These are phyloP conservation scores for Synergus laeviventris DNA, from an alignment of 2,888 invertebrate species.

Conservation along the genomic window DNA sequence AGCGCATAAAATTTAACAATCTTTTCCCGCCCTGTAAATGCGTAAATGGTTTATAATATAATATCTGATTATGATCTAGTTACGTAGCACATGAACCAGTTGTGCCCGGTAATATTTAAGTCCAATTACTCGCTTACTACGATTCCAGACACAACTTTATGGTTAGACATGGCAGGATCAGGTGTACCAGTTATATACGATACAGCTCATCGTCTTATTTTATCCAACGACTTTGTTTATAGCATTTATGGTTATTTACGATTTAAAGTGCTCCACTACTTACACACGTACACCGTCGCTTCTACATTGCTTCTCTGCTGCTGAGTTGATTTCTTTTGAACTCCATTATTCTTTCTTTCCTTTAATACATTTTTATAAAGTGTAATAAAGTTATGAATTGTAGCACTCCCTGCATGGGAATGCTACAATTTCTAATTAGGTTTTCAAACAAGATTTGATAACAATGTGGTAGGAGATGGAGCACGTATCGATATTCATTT, in stretches of 20 bases:
- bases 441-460: constrained; percentile 4
- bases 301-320: not conserved
- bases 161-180: constrained; percentile 43
- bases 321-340: not conserved
- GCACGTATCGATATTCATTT: constrained; percentile 52
- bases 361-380: not conserved
- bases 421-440: not conserved
- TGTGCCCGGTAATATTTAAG: constrained; percentile 53
- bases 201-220: constrained; percentile 51
- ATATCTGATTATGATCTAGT: not conserved
- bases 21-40: not conserved
- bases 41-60: not conserved
- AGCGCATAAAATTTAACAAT: not conserved
- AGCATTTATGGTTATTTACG: constrained; percentile 56
- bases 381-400: not conserved
- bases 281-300: too few species aligned
- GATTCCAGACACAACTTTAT: constrained; percentile 41
- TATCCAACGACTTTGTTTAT: constrained; percentile 58
- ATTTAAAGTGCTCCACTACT: constrained; percentile 25
- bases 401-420: not conserved
- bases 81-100: constrained; percentile 11
- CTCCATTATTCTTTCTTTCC: not conserved
- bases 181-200: constrained; percentile 44
- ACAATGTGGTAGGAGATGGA: constrained; percentile 16
- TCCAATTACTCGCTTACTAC: constrained; percentile 58